Base-by-base conservation (phyloP, 2,113 vertebrate genomes). In the Solea senegalensis region DNA sequence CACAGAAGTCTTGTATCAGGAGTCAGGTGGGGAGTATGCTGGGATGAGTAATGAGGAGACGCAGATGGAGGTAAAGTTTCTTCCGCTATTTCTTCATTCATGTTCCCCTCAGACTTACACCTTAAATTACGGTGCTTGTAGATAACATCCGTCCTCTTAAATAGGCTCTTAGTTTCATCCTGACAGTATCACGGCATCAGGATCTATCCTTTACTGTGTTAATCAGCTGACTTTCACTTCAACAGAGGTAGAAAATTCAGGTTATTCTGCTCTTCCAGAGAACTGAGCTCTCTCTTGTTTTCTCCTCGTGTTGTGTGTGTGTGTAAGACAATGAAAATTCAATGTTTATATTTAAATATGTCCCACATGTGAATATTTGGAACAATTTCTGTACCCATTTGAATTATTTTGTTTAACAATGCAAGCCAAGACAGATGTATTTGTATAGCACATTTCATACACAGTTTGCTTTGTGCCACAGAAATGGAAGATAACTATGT, bases 1-100 rank as follows among this genome's bases (percentile, higher is more conserved):
- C 83, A 48, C 85, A 97, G 96, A 92, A 82, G 89, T 94, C 6
- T 76, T 95, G 74, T 95, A 94, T 65, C 95, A 94, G 16, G 95
- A 95, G 81, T 89, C 93, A 1, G 87, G 92, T 5, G 90, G 89
- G 10, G 95, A 95, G 27, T 95, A 94, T 59, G 74, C 67, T 0
- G 91, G 82, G 44, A 83, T 91, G 60, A 90, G 89, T 75, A 93
- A 89, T 0, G 90, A 92, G 82, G 95, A 96, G 74, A 83, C 90
- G 44, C 93, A 95, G 58, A 93, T 91, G 48, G 95, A 96, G 93
- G 96, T 96, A 87, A 9, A 10, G 10, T 44, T 58, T 34, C 44
- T 58, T 52, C 52, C 39, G n/a, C 39, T 21, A 2, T 74, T 61
- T 65, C 54, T 49, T 43, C 6, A n/a, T 52, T n/a, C 7, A 43